Evolutionary conservation across 2,113 vertebrate genomes (phyloP).

Genomic region (Arizona elegans): DNA sequence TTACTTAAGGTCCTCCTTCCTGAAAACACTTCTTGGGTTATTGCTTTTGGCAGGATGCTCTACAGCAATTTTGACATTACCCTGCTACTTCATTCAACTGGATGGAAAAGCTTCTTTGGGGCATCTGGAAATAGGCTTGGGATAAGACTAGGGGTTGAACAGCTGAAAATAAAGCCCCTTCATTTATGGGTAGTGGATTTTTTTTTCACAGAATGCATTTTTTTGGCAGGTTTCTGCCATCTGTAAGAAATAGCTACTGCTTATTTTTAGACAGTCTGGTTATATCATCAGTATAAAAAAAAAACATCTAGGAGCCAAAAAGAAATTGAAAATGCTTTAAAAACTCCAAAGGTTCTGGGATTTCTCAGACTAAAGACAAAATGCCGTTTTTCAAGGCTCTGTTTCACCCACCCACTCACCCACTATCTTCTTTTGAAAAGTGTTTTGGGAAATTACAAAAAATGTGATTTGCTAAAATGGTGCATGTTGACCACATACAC

Average conservation of each 20-base stretch:
- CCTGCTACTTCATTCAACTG: neutral
- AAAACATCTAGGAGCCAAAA: neutral
- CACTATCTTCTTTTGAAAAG: constrained; percentile 38
- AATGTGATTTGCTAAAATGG: constrained; percentile 49
- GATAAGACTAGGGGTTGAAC: neutral
- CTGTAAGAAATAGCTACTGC: constrained; percentile 36
- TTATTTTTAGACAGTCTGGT: constrained; percentile 46
- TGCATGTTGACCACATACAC: constrained; percentile 24
- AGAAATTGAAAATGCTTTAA: constrained; percentile 44
- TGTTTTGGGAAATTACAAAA: constrained; percentile 65
- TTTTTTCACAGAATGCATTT: neutral
- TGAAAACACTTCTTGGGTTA: neutral
- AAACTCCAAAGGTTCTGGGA: constrained; percentile 45
- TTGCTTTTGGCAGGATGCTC: neutral
- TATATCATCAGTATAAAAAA: constrained; percentile 45
- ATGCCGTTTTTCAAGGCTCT: constrained; percentile 36
- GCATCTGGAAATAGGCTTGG: neutral
- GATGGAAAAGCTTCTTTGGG: neutral
- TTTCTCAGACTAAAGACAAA: constrained; percentile 35
- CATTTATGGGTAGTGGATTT: neutral
- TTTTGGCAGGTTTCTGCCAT: constrained; percentile 5
- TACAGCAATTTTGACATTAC: neutral
- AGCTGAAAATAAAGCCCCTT: neutral
- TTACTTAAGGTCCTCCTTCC: neutral
- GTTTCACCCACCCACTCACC: neutral